A percentile compares a stretch with the other conserved stretches of the same genome.
Conservation (phyloP, 2,113 vertebrate species). For the Salvator merianae region DNA sequence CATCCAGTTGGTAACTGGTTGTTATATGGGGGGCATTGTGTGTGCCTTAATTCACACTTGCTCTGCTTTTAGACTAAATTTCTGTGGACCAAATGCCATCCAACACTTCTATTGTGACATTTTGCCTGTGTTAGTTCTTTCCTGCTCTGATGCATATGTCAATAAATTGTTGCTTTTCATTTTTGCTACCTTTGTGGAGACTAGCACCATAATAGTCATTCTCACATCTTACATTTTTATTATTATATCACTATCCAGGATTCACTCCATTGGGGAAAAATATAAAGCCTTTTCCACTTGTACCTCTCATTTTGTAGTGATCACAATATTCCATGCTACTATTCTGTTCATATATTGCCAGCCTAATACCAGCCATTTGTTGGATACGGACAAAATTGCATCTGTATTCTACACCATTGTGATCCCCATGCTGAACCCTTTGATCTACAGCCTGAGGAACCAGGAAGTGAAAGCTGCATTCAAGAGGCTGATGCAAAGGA, state of each 20-base stretch:
- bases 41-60: conserved; percentile 51
- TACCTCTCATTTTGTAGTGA: conserved; percentile 53
- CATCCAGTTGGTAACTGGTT: conserved; percentile 21
- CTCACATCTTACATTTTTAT: conserved; percentile 54
- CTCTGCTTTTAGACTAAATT: conserved; percentile 55
- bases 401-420: conserved; percentile 63
- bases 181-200: conserved; percentile 33
- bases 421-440: conserved; percentile 61
- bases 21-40: conserved; percentile 57
- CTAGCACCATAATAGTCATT: conserved; percentile 30
- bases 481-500: conserved; percentile 23
- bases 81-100: conserved; percentile 68
- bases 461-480: conserved; percentile 53
- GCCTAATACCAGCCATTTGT: conserved; percentile 35
- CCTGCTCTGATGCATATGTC: conserved; percentile 57
- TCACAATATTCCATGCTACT: conserved; percentile 47
- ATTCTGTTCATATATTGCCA: conserved; percentile 54
- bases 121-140: conserved; percentile 66
- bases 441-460: conserved; percentile 58
- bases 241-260: conserved; percentile 33
- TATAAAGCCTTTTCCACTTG: conserved; percentile 59
- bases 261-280: conserved; percentile 43
- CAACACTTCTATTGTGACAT: conserved; percentile 73
- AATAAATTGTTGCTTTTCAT: conserved; percentile 62
- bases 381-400: conserved; percentile 38